Percentiles rank a stretch among this genome's conserved stretches.
phyloP scores from a whole-genome alignment of 2,113 vertebrate species.

The Calcarius ornatus region DNA sequence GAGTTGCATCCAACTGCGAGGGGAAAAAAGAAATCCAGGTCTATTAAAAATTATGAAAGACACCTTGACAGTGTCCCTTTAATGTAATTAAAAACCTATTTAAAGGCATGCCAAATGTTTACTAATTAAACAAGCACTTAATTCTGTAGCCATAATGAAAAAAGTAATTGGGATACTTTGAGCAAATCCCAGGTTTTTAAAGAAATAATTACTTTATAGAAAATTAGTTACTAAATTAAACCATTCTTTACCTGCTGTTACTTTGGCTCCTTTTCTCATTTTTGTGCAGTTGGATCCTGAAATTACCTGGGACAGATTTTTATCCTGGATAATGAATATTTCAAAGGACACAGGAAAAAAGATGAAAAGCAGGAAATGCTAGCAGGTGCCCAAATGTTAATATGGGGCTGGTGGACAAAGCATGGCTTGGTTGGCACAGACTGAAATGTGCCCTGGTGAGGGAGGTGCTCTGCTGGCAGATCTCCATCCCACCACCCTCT shows the following conservation, averaged over 20 bases:
- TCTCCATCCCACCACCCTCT: background rate
- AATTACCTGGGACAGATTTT: background rate
- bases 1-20: background rate
- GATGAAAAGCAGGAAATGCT: background rate
- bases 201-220: conserved; percentile 52
- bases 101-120: conserved; percentile 62
- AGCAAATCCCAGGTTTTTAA: conserved; percentile 22
- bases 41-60: conserved; percentile 54
- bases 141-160: conserved; percentile 36
- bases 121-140: conserved; percentile 50
- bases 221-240: conserved; percentile 44
- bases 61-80: conserved; percentile 51
- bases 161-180: conserved; percentile 16
- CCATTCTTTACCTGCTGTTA: background rate
- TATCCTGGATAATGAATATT: background rate
- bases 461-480: background rate
- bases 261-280: background rate
- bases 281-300: background rate
- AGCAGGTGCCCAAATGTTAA: background rate
- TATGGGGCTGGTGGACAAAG: background rate
- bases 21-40: background rate
- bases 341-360: background rate
- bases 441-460: fast-evolving
- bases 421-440: background rate
- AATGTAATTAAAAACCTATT: conserved; percentile 64